Base-by-base conservation (phyloP, 1,140 invertebrate genomes). In the Caenorhabditis elegans region DNA sequence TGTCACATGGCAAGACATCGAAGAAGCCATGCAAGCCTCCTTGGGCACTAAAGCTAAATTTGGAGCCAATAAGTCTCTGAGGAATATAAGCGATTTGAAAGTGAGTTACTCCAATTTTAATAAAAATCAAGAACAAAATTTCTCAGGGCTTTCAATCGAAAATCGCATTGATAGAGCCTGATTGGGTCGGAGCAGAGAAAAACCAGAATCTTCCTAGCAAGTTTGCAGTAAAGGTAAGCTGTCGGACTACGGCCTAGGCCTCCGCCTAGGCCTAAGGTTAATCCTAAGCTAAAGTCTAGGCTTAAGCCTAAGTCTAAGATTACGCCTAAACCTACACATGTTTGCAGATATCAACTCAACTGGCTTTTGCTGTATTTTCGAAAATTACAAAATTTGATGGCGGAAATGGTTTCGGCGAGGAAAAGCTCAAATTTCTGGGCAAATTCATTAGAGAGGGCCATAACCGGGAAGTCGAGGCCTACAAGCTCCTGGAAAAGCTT, bases 1-100 rank as follows among this genome's bases (percentile, higher is more conserved):
- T 39, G 79, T 80, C 15, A 80, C 79, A 17, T 80, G 79, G 79
- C 34, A 80, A 24, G 53, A 70, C 24, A 15, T 80, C 0, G 79
- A 80, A 28, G n/a, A 49, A 17, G 46, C n/a, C 5, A 65, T 80
- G 79, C 34, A 70, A 22, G 34, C 75, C 6, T 34, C 55, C 8
- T 46, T 80, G 15, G 65, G 31, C 10, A 75, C 79, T 17, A 3
- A 24, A 22, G 79, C 79, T 17, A 19, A 39, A 3, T 80, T 80
- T 76, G 79, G 79, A n/a, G 19, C 46, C 2, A 70, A 70, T 34
- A 75, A 76, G 26, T 48, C 22, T 11, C 43, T 34, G 8, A 76
- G 15, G 8, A 75, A 70, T 15, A 80, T 80, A 49, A 65, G 79
- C 28, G 79, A 80, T 46, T 34, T 55, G 60, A 70, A 76, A 15